These are phyloP conservation scores for Palythoa grandis DNA, from an alignment of 92 coral and sea anemone genomes.

Conservation along the genomic window DNA sequence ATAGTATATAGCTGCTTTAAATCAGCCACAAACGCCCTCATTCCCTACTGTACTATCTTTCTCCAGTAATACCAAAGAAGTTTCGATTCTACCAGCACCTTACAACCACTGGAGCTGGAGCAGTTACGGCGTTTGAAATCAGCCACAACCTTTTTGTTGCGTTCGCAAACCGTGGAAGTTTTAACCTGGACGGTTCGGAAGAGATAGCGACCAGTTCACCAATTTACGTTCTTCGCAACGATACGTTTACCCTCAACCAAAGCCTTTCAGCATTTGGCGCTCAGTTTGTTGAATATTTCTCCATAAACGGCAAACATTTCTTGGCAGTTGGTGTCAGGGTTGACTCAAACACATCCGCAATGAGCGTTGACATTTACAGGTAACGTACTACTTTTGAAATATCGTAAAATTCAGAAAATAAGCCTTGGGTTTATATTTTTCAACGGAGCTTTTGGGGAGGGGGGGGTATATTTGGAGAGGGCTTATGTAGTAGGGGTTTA, in stretches of 20 bases:
- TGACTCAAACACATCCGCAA: slow-evolving; percentile 8
- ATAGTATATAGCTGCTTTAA: no score
- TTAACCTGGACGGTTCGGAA: slow-evolving; percentile 13
- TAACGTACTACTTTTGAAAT: neutral
- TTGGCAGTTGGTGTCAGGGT: slow-evolving; percentile 21
- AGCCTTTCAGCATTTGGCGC: slow-evolving; percentile 29
- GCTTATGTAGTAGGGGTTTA: no score
- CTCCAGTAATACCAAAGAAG: neutral
- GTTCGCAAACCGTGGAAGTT: slow-evolving; percentile 34
- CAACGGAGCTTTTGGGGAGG: no score
- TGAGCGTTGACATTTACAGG: slow-evolving; percentile 27
- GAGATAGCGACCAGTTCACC: slow-evolving; percentile 18
- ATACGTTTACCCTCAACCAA: slow-evolving; percentile 7
- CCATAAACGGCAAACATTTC: slow-evolving; percentile 25
- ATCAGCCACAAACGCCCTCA: neutral
- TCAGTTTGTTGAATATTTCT: slow-evolving; percentile 21
- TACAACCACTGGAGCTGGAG: slow-evolving; percentile 28
- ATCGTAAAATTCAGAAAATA: no score
- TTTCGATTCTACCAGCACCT: slow-evolving; percentile 18
- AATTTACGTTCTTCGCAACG: slow-evolving; percentile 14
- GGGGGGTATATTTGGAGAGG: no score
- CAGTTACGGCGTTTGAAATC: slow-evolving; percentile 35
- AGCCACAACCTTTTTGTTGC: neutral
- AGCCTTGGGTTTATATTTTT: no score
- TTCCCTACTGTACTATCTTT: neutral